Base-by-base conservation (phyloP, 1,140 invertebrate genomes). In the Drosophila asahinai region DNA sequence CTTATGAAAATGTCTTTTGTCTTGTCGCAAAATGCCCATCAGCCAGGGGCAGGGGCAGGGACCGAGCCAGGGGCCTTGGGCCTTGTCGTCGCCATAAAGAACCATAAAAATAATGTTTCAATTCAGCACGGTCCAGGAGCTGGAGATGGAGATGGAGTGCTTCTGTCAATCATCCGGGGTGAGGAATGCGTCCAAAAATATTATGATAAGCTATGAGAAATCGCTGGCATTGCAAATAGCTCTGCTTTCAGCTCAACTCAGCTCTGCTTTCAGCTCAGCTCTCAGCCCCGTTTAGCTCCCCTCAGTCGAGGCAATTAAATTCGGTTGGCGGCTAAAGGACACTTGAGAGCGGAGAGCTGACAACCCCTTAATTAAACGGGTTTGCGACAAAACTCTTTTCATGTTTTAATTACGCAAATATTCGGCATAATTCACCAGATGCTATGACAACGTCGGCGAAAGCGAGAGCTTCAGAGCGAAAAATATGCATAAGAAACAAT, bases 1-100 rank as follows among this genome's bases (percentile, higher is more conserved):
- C 91, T 92, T 92, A 92, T 91, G 90, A 92, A 91, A 90, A 91
- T 91, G 91, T 84, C 73, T n/a, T 84, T 91, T 86, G 71, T 77
- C 63, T 49, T 57, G 54, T 57, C 64, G 47, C 47, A 48, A 43
- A 48, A 70, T 63, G 66, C 84, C 86, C 86, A 91, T 91, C 89
- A 64, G 68, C 55, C 45, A 27, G 6, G 17, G 47, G 6, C 25
- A 5, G 27, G 27, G 27, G 5, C 27, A 25, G 22, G 22, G 3
- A 22, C 19, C 19, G 19, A 22, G 47, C 3, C 25, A 5, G 27
- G 27, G 27, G 5, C 27, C 27, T 7, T 6, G 27, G 27, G 27
- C 27, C 27, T 30, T 47, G 71, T 60, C 48, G 59, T 77, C 71
- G 55, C 48, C 82, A 78, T 81, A 55, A 57, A 71, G 61, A 84